Evolutionary conservation across 2,888 invertebrate species (phyloP), one percentile per base, ranked within the genome.

Genomic region (Diarsia brunnea): DNA sequence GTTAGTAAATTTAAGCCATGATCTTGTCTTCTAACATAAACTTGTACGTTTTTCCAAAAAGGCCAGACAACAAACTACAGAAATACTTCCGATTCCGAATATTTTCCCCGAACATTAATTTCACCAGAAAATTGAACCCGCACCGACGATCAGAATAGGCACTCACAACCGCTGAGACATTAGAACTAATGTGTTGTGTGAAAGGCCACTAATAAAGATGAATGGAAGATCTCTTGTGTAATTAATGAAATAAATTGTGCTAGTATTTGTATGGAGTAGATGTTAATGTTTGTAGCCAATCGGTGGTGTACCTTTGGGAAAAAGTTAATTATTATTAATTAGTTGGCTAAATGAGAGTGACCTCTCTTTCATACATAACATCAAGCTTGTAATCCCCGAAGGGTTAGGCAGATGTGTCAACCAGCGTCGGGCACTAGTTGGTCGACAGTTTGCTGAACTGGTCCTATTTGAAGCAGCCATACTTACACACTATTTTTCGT

Each of bases 151-250:
- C 60, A 49, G 19, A 19, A 31, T 14, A 74, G 55, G 51, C 47
- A 24, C 51, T 47, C 12, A 27, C 60, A 45, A 60, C 49, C 68
- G 51, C 81, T 21, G 4, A 16, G 49, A 60, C 77, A 81, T 76
- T 70, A 65, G 53, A 24, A 60, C 69, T 70, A 79, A 79, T 79
- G 47, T 53, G 53, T 81, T 76, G 53, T 60, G 69, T 70, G 77
- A 49, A 76, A 43, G 47, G 21, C 31, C n/a, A 24, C 69, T 81
- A 81, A 81, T 82, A 79, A 83, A 81, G 79, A 81, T 31, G 55
- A 78, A 81, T 81, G 60, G 61, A 43, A 64, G 38, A 73, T 73
- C 65, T 82, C 73, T 19, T n/a, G 43, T 24, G 73, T 66, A 83
- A 69, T 83, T 45, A 78, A 69, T 69, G 60, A 61, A 60, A 51